Evolutionary conservation across 2,888 invertebrate genomes (phyloP), one percentile per base, ranked within the genome.

Genomic region (Euplexia lucipara): DNA sequence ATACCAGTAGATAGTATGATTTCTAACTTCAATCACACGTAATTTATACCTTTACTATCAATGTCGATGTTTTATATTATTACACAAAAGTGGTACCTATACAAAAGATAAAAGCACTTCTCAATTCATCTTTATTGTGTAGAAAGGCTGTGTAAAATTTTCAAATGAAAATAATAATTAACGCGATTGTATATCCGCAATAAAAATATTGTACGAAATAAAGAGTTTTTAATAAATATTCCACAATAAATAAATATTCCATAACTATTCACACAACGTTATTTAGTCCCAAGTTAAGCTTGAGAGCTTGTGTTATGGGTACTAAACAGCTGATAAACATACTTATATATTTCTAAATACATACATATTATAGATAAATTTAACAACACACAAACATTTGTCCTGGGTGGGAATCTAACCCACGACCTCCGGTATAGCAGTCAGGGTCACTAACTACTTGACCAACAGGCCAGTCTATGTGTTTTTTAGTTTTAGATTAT

Each of bases 31-130:
- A 64, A 73, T 32, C 5, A 41, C n/a, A 22, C 20, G 51, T 18
- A 44, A 47, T 70, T 70, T 81, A 48, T 66, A 81, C 44, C 49
- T 81, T 71, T 75, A 68, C 48, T 34, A 39, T 30, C 41, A 47
- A 51, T 49, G 58, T 51, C 18, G 14, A 52, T 44, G 32, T 56
- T 63, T 48, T 63, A 16, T 59, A 62, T 16, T 41, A 26, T n/a
- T n/a, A 14, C 37, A 39, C 16, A 22, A 44, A 18, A 9, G 53
- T 63, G 35, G 20, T 32, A 30, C n/a, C n/a, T n/a, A n/a, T n/a
- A 56, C 22, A 53, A 48, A 44, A 44, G 41, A 18, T 37, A 70
- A 62, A 52, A 37, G 26, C 57, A 49, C 44, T 53, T 35, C 26
- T 34, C 18, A 14, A 59, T n/a, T n/a, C n/a, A n/a, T 34, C 16